phyloP scores from a whole-genome alignment of 2,888 invertebrate species.

The Trilocha varians region DNA sequence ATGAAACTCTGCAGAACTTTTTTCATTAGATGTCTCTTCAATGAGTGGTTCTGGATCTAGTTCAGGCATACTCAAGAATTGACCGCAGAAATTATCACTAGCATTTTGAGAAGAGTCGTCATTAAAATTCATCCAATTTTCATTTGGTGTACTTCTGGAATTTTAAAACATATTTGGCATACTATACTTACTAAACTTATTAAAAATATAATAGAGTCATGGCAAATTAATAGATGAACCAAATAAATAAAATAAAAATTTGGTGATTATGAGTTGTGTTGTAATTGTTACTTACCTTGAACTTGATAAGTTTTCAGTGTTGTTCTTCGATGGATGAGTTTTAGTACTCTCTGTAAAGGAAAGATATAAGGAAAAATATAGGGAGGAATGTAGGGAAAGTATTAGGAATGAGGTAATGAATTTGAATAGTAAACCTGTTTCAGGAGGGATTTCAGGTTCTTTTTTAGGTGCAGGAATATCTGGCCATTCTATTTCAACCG shows the following conservation, averaged over 20 bases:
- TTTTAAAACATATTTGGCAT: too few relatives aligned
- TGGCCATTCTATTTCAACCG: conserved; percentile 48
- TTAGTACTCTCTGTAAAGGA: conserved; percentile 20
- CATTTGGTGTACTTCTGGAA: conserved; percentile 39
- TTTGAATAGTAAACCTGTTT: conserved; percentile 33
- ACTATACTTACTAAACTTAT: neutral
- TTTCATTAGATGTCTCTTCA: conserved; percentile 33
- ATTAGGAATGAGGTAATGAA: conserved; percentile 5
- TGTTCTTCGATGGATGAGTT: conserved; percentile 7
- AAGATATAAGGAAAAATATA: conserved; percentile 8
- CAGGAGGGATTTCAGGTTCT: conserved; percentile 16
- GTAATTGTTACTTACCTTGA: conserved; percentile 10
- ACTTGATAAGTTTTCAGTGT: conserved; percentile 6
- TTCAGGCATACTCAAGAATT: conserved; percentile 59
- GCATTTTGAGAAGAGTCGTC: conserved; percentile 38
- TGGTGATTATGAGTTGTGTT: too few relatives aligned
- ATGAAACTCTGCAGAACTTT: conserved; percentile 54
- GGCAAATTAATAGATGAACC: too few relatives aligned
- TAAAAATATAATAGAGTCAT: neutral
- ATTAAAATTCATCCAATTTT: conserved; percentile 34
- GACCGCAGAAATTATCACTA: conserved; percentile 38
- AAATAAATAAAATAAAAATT: too few relatives aligned
- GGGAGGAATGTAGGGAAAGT: conserved; percentile 4
- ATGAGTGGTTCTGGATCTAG: conserved; percentile 40
- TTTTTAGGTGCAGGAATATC: neutral